phyloP scores from a whole-genome alignment of 30 jellyfish, hydroid and myxozoan genomes.

The Phacellophora camtschatica region DNA sequence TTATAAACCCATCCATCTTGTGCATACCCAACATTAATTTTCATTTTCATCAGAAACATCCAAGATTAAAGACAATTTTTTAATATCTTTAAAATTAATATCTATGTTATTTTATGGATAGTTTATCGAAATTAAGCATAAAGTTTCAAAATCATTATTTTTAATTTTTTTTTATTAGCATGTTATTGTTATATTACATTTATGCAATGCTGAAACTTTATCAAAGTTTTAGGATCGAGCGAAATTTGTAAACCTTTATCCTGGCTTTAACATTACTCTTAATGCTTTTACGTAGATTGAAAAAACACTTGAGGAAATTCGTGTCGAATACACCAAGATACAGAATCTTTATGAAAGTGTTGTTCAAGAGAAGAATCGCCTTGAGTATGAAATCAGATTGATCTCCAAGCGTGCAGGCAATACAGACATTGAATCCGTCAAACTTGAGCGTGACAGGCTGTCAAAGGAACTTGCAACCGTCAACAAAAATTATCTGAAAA shows the following conservation, averaged over 20 bases:
- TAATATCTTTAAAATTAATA: no score
- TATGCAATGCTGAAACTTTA: no score
- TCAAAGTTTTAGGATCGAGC: no score
- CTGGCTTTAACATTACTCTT: no score
- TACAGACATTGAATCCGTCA: constrained; percentile 82
- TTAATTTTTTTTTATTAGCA: no score
- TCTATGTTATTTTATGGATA: background rate
- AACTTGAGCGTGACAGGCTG: constrained; percentile 78
- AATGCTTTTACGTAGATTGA: constrained; percentile 28
- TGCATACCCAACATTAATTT: background rate
- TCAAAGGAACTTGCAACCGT: constrained; percentile 59
- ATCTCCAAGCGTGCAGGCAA: constrained; percentile 74
- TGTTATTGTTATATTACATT: no score
- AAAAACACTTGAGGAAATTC: constrained; percentile 64
- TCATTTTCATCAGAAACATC: background rate
- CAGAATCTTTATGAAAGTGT: constrained; percentile 62
- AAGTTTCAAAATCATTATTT: no score
- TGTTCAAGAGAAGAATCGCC: constrained; percentile 71
- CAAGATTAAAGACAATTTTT: background rate
- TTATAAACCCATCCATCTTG: background rate
- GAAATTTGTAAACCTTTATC: no score
- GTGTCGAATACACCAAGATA: constrained; percentile 48
- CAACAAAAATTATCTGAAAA: constrained; percentile 58
- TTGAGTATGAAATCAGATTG: constrained; percentile 75
- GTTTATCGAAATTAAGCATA: no score